phyloP scores from a whole-genome alignment of 2,888 invertebrate genomes.

The Mallateleia sp. region DNA sequence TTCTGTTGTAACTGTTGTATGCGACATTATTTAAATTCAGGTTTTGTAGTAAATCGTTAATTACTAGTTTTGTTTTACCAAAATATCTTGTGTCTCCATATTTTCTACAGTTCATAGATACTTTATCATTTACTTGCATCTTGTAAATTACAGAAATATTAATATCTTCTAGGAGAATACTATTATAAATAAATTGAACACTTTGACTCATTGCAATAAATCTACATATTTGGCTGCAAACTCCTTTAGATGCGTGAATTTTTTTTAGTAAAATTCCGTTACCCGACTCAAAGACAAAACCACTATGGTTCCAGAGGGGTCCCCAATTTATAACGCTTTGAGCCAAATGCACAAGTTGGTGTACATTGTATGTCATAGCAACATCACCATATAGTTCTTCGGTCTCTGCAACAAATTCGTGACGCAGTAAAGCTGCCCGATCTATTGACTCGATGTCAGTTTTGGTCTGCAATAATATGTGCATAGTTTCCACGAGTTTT shows the following conservation, averaged over 20 bases:
- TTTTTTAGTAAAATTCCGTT: slow-evolving; percentile 59
- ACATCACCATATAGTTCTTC: neutral
- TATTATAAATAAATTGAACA: neutral
- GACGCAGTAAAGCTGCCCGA: slow-evolving; percentile 41
- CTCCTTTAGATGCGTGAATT: slow-evolving; percentile 17
- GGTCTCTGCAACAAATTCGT: neutral
- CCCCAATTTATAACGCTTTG: neutral
- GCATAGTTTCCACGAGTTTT: slow-evolving; percentile 59
- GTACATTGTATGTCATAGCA: neutral
- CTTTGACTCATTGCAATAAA: neutral
- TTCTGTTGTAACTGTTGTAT: slow-evolving; percentile 1
- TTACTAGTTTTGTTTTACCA: neutral
- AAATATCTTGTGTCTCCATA: slow-evolving; percentile 18
- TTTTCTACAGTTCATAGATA: neutral
- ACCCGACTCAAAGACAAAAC: slow-evolving; percentile 69
- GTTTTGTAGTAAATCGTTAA: neutral
- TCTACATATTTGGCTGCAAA: slow-evolving; percentile 52
- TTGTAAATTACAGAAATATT: too few species aligned
- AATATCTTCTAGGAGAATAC: neutral
- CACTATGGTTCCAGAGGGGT: slow-evolving; percentile 69
- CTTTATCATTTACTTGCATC: too few species aligned
- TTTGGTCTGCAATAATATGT: slow-evolving; percentile 47
- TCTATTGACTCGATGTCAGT: slow-evolving; percentile 52
- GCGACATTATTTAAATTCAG: neutral
- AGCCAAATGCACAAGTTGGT: neutral